These are phyloP conservation scores for Pseudolaguvia tuberculata DNA, from an alignment of 2,113 vertebrate species.

Conservation along the genomic window DNA sequence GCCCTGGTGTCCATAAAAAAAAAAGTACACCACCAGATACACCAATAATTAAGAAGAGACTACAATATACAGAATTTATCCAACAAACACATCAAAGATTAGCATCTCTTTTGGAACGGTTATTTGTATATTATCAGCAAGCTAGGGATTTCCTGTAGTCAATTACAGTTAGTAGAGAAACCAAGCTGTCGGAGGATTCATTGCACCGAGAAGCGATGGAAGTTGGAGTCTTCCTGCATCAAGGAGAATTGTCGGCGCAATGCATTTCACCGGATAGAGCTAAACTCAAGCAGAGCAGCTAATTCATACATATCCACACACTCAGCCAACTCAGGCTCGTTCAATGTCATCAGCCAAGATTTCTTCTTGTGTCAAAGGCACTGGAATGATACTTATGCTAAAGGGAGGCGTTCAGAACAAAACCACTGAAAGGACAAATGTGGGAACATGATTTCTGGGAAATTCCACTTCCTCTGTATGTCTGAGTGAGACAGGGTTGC, in stretches of 20 bases:
- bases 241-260: slow-evolving; percentile 10
- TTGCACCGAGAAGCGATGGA: slow-evolving; percentile 47
- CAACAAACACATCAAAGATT: neutral
- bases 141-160: slow-evolving; percentile 59
- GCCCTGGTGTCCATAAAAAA: neutral
- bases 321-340: slow-evolving; percentile 19
- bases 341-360: slow-evolving; percentile 44
- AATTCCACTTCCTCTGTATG: slow-evolving; percentile 49
- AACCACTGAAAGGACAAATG: slow-evolving; percentile 58
- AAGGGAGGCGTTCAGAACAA: slow-evolving; percentile 49
- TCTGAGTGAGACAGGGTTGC: neutral
- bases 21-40: neutral
- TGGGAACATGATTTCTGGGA: slow-evolving; percentile 46
- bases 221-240: slow-evolving; percentile 47
- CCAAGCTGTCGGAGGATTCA: slow-evolving; percentile 52
- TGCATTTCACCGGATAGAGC: slow-evolving; percentile 41
- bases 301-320: slow-evolving; percentile 7
- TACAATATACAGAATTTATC: neutral
- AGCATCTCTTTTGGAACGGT: neutral
- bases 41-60: neutral
- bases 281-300: neutral
- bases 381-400: slow-evolving; percentile 38
- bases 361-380: slow-evolving; percentile 49
- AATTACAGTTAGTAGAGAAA: slow-evolving; percentile 44
- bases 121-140: slow-evolving; percentile 43